Evolutionary conservation across 2,113 vertebrate species (phyloP).

Genomic region (Psittacus erithacus): DNA sequence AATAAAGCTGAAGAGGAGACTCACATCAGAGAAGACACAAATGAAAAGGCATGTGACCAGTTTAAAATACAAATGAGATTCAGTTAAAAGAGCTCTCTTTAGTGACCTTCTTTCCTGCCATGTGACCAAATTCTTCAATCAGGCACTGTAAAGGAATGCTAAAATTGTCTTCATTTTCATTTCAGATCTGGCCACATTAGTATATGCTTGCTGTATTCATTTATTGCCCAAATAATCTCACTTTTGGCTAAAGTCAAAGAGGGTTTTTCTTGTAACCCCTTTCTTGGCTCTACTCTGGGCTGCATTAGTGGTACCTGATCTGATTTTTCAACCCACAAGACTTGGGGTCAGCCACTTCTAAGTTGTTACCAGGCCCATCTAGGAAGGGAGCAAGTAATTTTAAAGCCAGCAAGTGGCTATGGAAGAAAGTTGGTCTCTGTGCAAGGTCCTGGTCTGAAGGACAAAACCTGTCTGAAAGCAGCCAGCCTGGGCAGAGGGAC

Average conservation of each 20-base stretch:
- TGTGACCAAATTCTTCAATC: constrained; percentile 52
- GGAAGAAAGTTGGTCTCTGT: not conserved
- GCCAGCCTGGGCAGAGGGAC: not conserved
- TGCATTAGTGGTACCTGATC: not conserved
- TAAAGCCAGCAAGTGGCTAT: not conserved
- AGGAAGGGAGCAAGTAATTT: not conserved
- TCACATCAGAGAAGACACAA: constrained; percentile 12
- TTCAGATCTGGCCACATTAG: not conserved
- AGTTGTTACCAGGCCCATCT: not conserved
- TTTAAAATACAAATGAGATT: constrained; percentile 47
- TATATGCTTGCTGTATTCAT: not conserved
- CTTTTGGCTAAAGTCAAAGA: not conserved
- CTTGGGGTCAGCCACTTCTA: not conserved
- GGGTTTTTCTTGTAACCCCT: not conserved
- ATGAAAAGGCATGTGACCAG: constrained; percentile 44
- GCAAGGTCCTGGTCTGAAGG: not conserved
- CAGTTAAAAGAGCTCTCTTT: constrained; percentile 31
- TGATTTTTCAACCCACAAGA: not conserved
- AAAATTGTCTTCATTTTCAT: constrained; percentile 16
- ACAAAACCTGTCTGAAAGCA: not conserved
- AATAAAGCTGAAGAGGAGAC: constrained; percentile 13
- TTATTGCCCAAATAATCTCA: not conserved
- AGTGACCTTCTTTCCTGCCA: constrained; percentile 37
- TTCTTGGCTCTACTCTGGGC: not conserved
- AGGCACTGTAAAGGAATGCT: constrained; percentile 10